Base-by-base conservation (phyloP, 2,113 vertebrate species). In the Rhinolophus ferrumequinum region DNA sequence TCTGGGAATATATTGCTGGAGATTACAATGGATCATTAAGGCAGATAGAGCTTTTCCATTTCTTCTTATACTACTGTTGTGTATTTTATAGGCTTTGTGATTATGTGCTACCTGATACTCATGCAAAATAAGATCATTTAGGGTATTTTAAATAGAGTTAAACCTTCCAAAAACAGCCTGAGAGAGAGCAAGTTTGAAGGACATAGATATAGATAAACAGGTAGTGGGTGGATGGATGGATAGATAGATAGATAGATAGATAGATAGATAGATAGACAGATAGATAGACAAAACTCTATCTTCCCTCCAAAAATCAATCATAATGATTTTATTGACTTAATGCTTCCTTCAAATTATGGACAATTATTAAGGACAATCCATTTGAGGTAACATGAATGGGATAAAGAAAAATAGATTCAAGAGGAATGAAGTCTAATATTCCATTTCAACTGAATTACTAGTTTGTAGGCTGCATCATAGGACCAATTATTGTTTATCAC, bases 371-470 rank as follows among this genome's bases (percentile, higher is more conserved):
- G 77, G 22, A 50, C 22, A 90, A 77, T 21, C 6, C 19, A 75
- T 90, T 92, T 92, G 52, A 86, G 14, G n/a, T 83, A 96, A 82
- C 52, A 62, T 82, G 47, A 73, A 56, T 96, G 13, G 12, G n/a
- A 54, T 62, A 83, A 95, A 81, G 64, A 58, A 94, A 67, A 56
- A 73, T 11, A 82, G 62, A 58, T 56, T 67, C 52, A 91, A 93
- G 60, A 66, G 28, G 15, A 70, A 89, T 47, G 14, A 80, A 91
- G 81, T 86, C 33, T 10, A 92, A 92, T 86, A 92, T 88, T 83
- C 50, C 72, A 66, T 96, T 95, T 97, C 64, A 95, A 28, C 77
- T 97, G 66, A 95, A 80, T 86, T 93, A 54, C 52, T 79, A 41
- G 35, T 76, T 50, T 86, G 60, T 56, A 80, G 64, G 56, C 69